A percentile compares a stretch with the other conserved stretches of the same genome.
phyloP scores from a whole-genome alignment of 2,797 vertebrate genomes.

The Miichthys miiuy region DNA sequence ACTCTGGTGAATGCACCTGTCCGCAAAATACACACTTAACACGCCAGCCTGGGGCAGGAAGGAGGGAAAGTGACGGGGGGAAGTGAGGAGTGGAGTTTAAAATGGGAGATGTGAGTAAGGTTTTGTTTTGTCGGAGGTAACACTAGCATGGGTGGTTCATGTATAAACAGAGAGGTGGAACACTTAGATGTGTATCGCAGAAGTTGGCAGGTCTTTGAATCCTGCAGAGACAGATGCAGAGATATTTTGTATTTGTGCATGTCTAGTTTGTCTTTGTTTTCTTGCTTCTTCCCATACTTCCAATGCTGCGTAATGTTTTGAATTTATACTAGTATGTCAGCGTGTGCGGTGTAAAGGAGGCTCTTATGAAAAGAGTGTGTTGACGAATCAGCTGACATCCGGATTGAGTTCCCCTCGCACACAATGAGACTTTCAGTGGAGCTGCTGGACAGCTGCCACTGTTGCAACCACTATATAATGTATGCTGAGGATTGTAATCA shows the following conservation, averaged over 20 bases:
- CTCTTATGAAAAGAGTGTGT: constrained; percentile 24
- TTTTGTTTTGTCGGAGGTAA: constrained; percentile 59
- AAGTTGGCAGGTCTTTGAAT: constrained; percentile 33
- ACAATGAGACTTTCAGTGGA: constrained; percentile 41
- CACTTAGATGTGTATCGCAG: constrained; percentile 50
- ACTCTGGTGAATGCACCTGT: constrained; percentile 60
- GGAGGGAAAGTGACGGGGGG: constrained; percentile 9
- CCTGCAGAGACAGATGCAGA: constrained; percentile 34
- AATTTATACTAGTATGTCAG: constrained; percentile 13
- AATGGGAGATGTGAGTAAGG: constrained; percentile 31
- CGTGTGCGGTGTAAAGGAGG: neutral
- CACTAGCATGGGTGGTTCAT: constrained; percentile 65
- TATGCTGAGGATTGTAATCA: constrained; percentile 31
- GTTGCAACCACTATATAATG: constrained; percentile 1
- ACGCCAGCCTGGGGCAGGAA: constrained; percentile 22
- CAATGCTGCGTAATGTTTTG: neutral
- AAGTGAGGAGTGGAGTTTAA: constrained; percentile 32
- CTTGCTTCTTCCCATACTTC: neutral
- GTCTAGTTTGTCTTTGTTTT: constrained; percentile 18
- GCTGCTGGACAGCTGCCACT: constrained; percentile 33
- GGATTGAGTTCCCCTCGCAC: constrained; percentile 25
- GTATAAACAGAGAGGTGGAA: constrained; percentile 63
- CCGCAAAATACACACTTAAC: constrained; percentile 32
- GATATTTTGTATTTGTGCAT: constrained; percentile 8
- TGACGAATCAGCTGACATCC: constrained; percentile 37